Evolutionary conservation across 2,888 invertebrate species (phyloP).

Genomic region (Malacosoma neustria): DNA sequence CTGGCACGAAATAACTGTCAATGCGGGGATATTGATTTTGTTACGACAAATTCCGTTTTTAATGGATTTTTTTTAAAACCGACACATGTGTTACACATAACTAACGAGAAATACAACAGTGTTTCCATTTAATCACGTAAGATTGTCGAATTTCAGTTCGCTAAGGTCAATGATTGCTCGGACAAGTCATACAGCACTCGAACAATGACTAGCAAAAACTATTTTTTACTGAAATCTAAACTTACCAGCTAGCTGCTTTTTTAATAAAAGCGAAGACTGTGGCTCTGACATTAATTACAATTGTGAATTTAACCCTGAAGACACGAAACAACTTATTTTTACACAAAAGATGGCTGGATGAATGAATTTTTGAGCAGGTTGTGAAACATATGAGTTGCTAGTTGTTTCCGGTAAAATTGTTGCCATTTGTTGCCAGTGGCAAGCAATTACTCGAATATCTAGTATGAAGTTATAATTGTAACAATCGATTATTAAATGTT

Average conservation of each 20-base stretch:
- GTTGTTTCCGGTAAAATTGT: slow-evolving; percentile 56
- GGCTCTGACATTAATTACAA: slow-evolving; percentile 95
- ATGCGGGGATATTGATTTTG: slow-evolving; percentile 62
- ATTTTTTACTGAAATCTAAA: slow-evolving; percentile 26
- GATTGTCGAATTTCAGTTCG: slow-evolving; percentile 60
- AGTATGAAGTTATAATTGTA: too few relatives aligned
- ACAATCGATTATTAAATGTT: too few relatives aligned
- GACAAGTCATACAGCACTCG: slow-evolving; percentile 50
- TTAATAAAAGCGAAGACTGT: slow-evolving; percentile 95
- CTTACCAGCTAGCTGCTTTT: slow-evolving; percentile 97
- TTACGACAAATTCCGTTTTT: slow-evolving; percentile 18
- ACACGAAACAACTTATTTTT: slow-evolving; percentile 83
- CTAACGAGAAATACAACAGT: slow-evolving; percentile 3
- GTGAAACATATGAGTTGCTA: slow-evolving; percentile 71
- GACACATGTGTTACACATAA: background rate
- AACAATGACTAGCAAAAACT: slow-evolving; percentile 33
- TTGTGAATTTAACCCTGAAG: slow-evolving; percentile 84
- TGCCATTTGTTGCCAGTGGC: slow-evolving; percentile 22
- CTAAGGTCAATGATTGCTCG: slow-evolving; percentile 70
- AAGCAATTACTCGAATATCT: too few relatives aligned
- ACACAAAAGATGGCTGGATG: slow-evolving; percentile 84
- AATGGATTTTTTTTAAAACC: slow-evolving; percentile 14
- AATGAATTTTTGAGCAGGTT: slow-evolving; percentile 64
- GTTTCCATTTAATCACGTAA: slow-evolving; percentile 24
- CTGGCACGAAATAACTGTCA: slow-evolving; percentile 52